Percentiles rank a stretch among this genome's conserved stretches.
These are phyloP conservation scores for Ornithoptera priamus DNA, from an alignment of 2,888 invertebrate genomes.

Conservation along the genomic window DNA sequence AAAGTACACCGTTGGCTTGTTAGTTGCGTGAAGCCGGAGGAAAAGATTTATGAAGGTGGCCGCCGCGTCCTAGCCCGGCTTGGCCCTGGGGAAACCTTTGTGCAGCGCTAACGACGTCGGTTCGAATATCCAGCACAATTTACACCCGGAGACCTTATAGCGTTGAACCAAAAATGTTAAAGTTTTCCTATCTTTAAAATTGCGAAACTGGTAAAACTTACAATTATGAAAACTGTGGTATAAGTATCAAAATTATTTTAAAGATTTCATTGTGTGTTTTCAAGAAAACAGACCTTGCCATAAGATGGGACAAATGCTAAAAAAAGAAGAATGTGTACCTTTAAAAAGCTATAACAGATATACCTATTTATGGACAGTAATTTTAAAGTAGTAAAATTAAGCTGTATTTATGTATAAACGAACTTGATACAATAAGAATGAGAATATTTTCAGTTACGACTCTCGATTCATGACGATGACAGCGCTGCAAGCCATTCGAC, in stretches of 20 bases:
- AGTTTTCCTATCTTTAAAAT: conserved; percentile 5
- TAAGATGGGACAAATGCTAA: too few relatives aligned
- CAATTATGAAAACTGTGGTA: not conserved
- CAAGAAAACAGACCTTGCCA: too few relatives aligned
- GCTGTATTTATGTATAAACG: too few relatives aligned
- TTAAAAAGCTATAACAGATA: too few relatives aligned
- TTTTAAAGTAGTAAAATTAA: too few relatives aligned
- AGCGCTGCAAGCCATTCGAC: too few relatives aligned
- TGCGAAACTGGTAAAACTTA: not conserved
- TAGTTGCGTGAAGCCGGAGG: conserved; percentile 70
- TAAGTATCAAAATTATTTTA: not conserved
- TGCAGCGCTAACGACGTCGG: conserved; percentile 73
- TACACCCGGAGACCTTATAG: conserved; percentile 59
- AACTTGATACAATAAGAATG: too few relatives aligned
- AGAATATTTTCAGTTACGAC: too few relatives aligned
- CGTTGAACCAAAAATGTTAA: conserved; percentile 41
- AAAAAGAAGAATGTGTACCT: too few relatives aligned
- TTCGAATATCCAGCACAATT: conserved; percentile 76
- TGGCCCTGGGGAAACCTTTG: conserved; percentile 67
- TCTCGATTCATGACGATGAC: too few relatives aligned
- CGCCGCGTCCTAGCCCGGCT: conserved; percentile 61
- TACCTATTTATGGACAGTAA: too few relatives aligned
- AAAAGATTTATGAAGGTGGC: conserved; percentile 76
- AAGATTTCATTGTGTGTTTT: not conserved
- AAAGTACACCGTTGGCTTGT: conserved; percentile 58